Conservation (phyloP, 1,140 invertebrate species). For the Polypedilum pembai region DNA sequence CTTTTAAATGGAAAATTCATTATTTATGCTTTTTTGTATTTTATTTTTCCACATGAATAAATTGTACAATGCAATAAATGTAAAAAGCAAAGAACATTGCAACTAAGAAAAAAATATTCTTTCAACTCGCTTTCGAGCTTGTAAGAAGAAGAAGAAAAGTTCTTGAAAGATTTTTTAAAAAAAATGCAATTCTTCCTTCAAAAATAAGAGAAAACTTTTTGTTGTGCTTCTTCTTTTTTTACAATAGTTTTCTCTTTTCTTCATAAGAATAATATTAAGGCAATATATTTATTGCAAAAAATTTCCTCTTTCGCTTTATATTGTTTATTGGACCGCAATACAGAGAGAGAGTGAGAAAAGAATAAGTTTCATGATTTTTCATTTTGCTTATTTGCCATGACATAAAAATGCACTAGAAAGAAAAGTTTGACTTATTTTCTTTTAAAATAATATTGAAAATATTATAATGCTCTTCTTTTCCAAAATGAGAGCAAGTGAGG, state of each 20-base stretch:
- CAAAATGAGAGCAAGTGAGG: too few species aligned
- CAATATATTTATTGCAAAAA: background rate
- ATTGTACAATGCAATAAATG: slow-evolving; percentile 19
- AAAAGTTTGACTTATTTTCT: slow-evolving; percentile 7
- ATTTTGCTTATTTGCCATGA: background rate
- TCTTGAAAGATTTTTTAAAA: slow-evolving; percentile 1
- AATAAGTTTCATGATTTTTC: slow-evolving; percentile 13
- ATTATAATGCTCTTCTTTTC: too few species aligned
- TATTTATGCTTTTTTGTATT: slow-evolving; percentile 24
- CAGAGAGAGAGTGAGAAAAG: background rate
- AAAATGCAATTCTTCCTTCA: background rate
- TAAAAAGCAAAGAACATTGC: background rate
- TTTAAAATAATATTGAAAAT: too few species aligned
- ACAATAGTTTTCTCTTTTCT: background rate
- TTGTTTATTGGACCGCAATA: slow-evolving; percentile 4
- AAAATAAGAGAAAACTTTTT: background rate
- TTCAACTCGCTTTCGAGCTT: background rate
- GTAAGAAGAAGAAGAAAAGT: background rate
- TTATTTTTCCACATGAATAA: slow-evolving; percentile 22
- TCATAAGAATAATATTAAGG: background rate
- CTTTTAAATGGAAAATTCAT: slow-evolving; percentile 25
- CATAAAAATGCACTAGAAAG: slow-evolving; percentile 6
- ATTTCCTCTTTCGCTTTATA: background rate
- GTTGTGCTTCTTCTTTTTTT: background rate
- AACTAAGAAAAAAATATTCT: background rate